A percentile compares a stretch with the other conserved stretches of the same genome.
phyloP scores from a whole-genome alignment of 2,888 invertebrate genomes.

The Sialis lutaria region DNA sequence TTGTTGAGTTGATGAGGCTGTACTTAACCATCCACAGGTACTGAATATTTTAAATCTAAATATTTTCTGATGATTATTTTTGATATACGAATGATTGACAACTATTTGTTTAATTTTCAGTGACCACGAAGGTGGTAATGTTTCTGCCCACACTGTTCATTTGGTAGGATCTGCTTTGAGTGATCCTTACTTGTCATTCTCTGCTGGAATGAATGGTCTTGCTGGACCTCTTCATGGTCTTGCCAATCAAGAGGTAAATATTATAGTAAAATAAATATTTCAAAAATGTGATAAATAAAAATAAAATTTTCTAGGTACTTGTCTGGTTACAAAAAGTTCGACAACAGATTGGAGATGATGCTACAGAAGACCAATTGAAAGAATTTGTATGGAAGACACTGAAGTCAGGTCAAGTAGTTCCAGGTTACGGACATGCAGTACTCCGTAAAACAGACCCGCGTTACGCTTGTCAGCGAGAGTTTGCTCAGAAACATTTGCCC shows the following conservation, averaged over 20 bases:
- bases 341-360: slow-evolving; percentile 66
- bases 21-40: slow-evolving; percentile 83
- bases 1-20: slow-evolving; percentile 81
- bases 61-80: background rate
- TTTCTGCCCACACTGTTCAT: slow-evolving; percentile 88
- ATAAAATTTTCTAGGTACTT: slow-evolving; percentile 42
- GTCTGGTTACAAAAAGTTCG: slow-evolving; percentile 86
- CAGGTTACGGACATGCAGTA: slow-evolving; percentile 93
- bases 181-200: slow-evolving; percentile 84
- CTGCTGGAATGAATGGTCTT: slow-evolving; percentile 84
- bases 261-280: slow-evolving; percentile 5
- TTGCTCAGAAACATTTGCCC: slow-evolving; percentile 84
- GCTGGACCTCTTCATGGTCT: slow-evolving; percentile 93
- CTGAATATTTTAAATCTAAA: slow-evolving; percentile 9
- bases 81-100: background rate
- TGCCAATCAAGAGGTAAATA: slow-evolving; percentile 72
- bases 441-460: slow-evolving; percentile 86
- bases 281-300: background rate
- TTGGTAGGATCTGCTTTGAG: slow-evolving; percentile 87
- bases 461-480: slow-evolving; percentile 87
- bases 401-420: slow-evolving; percentile 91
- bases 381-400: slow-evolving; percentile 96
- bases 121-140: slow-evolving; percentile 94
- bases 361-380: slow-evolving; percentile 79
- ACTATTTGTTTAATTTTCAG: slow-evolving; percentile 26